These are phyloP conservation scores for Stichodactyla mertensii DNA, from an alignment of 64 coral and sea anemone species.

Conservation along the genomic window DNA sequence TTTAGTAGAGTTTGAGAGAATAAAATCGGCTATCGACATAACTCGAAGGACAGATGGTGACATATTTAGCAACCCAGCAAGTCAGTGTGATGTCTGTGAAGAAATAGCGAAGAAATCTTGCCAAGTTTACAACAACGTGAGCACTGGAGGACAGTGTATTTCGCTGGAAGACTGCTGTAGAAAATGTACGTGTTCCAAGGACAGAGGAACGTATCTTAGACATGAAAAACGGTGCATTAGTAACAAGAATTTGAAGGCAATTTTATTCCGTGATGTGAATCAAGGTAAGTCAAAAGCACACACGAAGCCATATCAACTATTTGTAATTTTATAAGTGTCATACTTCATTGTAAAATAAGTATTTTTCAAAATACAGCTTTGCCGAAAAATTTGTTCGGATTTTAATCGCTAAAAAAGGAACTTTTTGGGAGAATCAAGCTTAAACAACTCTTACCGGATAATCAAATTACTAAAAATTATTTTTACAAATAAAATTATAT, in stretches of 20 bases:
- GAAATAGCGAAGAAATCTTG: not conserved
- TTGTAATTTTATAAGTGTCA: not conserved
- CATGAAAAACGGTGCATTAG: not conserved
- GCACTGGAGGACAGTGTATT: not conserved
- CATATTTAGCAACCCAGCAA: not conserved
- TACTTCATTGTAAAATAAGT: not conserved
- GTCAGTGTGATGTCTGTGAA: not conserved
- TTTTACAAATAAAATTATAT: constrained; percentile 10
- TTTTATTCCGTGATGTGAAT: not conserved
- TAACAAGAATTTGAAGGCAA: not conserved
- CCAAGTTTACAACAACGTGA: not conserved
- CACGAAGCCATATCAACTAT: not conserved
- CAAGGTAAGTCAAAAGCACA: constrained; percentile 6
- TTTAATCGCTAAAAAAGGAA: not conserved
- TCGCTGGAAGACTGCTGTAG: not conserved
- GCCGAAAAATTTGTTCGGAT: not conserved
- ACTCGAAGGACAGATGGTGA: constrained; percentile 1
- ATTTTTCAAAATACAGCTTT: not conserved
- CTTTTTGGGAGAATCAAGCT: not conserved
- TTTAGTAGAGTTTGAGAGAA: not conserved
- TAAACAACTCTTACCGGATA: not conserved
- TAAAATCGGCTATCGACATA: not conserved
- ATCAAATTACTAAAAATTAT: constrained; percentile 2
- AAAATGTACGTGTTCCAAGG: not conserved
- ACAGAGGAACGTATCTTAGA: not conserved